phyloP scores from a whole-genome alignment of 2,797 vertebrate species.

The Crenuchus spilurus region DNA sequence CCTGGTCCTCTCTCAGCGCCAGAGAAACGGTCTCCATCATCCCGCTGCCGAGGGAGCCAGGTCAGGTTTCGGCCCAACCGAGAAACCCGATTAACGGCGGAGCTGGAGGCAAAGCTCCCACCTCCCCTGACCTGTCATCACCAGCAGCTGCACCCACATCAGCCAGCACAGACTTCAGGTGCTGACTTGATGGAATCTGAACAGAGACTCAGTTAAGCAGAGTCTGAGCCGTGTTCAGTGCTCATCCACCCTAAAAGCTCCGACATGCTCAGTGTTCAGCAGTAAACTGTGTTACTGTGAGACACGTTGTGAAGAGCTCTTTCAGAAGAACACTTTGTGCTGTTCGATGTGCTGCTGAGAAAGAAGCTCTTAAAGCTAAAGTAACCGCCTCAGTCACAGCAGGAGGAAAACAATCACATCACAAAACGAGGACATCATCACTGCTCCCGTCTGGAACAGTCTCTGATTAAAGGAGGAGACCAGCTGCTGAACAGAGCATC shows the following conservation, averaged over 20 bases:
- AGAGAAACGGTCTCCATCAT: neutral
- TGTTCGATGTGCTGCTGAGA: conserved; percentile 28
- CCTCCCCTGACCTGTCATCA: conserved; percentile 28
- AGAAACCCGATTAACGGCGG: conserved; percentile 24
- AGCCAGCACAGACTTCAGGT: conserved; percentile 32
- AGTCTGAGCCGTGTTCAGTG: too few species aligned
- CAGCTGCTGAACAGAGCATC: too few species aligned
- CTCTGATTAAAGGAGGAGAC: conserved; percentile 28
- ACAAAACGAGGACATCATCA: conserved; percentile 13
- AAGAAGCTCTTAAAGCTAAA: neutral
- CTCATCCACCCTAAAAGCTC: too few species aligned
- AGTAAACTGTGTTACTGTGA: too few species aligned
- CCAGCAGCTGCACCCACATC: conserved; percentile 4
- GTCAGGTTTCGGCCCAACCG: conserved; percentile 22
- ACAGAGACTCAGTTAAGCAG: too few species aligned
- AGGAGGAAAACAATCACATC: conserved; percentile 37
- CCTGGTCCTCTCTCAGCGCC: neutral
- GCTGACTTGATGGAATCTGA: too few species aligned
- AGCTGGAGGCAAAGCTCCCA: neutral
- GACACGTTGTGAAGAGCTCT: too few species aligned
- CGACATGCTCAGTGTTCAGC: too few species aligned
- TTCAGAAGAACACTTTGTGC: too few species aligned
- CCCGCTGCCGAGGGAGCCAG: neutral
- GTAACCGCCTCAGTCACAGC: conserved; percentile 20
- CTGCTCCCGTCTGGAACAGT: neutral